phyloP scores from a whole-genome alignment of 2,888 invertebrate genomes.

The Andricus quercusramuli region DNA sequence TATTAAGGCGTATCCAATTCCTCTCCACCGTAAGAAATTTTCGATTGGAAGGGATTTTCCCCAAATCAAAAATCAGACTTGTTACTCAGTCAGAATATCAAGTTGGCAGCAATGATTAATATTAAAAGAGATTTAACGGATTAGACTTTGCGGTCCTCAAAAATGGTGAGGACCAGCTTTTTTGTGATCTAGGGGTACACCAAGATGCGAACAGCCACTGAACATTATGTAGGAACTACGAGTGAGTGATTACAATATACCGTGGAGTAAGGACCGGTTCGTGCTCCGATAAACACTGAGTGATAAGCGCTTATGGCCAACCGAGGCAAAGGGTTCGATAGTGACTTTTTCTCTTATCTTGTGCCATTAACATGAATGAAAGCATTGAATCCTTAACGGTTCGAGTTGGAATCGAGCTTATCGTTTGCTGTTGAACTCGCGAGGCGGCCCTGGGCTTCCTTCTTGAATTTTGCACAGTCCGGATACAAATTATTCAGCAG shows the following conservation, averaged over 20 bases:
- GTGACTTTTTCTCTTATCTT: slow-evolving; percentile 42
- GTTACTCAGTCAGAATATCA: too few relatives aligned
- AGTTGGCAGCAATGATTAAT: too few relatives aligned
- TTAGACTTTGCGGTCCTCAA: neutral
- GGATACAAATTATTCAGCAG: slow-evolving; percentile 42
- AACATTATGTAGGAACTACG: slow-evolving; percentile 22
- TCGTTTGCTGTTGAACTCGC: slow-evolving; percentile 35
- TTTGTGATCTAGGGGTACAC: neutral
- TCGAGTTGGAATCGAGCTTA: slow-evolving; percentile 41
- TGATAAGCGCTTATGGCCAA: slow-evolving; percentile 52
- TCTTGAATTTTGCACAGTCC: slow-evolving; percentile 36
- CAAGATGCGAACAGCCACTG: neutral
- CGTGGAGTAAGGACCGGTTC: slow-evolving; percentile 51
- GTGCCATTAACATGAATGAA: slow-evolving; percentile 48
- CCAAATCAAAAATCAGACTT: neutral
- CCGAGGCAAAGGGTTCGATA: slow-evolving; percentile 44
- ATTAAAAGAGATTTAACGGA: neutral
- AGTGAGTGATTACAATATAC: slow-evolving; percentile 51
- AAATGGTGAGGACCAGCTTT: neutral
- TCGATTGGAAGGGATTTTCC: neutral
- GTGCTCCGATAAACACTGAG: slow-evolving; percentile 51
- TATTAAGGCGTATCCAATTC: slow-evolving; percentile 4
- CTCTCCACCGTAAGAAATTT: neutral
- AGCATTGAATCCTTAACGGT: slow-evolving; percentile 45
- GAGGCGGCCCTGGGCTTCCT: slow-evolving; percentile 24